phyloP scores from a whole-genome alignment of 2,888 invertebrate species.

The Lasioglossum malachurum region DNA sequence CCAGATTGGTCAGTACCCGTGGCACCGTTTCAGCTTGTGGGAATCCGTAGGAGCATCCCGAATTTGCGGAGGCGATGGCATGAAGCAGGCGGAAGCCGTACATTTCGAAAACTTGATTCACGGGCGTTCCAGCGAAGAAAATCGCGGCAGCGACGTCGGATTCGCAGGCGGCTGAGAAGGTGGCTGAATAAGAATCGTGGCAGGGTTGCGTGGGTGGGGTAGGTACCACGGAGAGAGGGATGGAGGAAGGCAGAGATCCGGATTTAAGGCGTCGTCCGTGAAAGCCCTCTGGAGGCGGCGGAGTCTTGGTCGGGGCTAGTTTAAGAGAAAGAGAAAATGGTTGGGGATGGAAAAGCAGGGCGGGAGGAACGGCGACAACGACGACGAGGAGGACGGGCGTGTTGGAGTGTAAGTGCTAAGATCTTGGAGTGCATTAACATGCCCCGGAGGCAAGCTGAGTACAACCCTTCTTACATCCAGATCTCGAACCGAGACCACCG shows the following conservation, averaged over 20 bases:
- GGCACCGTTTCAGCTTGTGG: too few species aligned
- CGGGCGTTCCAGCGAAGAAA: constrained; percentile 55
- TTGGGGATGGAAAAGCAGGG: constrained; percentile 74
- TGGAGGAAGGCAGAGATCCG: constrained; percentile 79
- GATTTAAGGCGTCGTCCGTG: constrained; percentile 84
- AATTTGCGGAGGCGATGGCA: not conserved
- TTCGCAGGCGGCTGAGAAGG: constrained; percentile 50
- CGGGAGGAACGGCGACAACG: constrained; percentile 55
- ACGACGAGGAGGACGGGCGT: constrained; percentile 75
- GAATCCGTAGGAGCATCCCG: not conserved
- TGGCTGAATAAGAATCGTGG: constrained; percentile 61
- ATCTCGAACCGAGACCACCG: constrained; percentile 78
- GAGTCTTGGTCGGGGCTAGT: constrained; percentile 77
- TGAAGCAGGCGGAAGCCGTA: constrained; percentile 10
- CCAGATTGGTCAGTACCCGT: not conserved
- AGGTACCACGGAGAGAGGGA: not conserved
- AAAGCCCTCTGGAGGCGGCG: constrained; percentile 83
- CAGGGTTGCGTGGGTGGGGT: not conserved
- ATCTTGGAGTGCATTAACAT: constrained; percentile 85
- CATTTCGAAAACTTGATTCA: constrained; percentile 52
- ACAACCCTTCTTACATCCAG: constrained; percentile 85
- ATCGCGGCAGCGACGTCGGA: constrained; percentile 51
- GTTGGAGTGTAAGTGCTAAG: constrained; percentile 85
- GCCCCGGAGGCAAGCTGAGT: constrained; percentile 83
- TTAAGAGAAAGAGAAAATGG: constrained; percentile 84